These are phyloP conservation scores for Rhynchonema sp. DNA, from an alignment of 2,888 invertebrate genomes.

Conservation along the genomic window DNA sequence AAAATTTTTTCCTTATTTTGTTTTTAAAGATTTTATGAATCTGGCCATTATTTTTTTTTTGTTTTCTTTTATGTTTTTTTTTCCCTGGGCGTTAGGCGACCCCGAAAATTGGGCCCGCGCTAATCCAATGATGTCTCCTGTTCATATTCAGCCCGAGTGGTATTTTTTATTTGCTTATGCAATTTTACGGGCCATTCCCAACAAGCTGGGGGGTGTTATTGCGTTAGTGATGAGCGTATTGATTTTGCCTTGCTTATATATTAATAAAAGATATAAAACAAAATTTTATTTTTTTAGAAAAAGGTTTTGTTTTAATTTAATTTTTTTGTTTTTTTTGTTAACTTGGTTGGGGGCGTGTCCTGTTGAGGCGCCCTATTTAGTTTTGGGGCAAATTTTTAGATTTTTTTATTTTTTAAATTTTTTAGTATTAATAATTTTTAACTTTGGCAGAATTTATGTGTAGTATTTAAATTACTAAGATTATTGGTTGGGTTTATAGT, in stretches of 20 bases:
- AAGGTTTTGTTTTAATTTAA: too few species aligned
- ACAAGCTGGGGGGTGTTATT: constrained; percentile 55
- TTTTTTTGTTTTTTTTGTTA: not conserved
- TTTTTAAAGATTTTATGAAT: constrained; percentile 18
- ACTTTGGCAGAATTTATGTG: not conserved
- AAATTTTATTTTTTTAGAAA: constrained; percentile 16
- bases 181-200: constrained; percentile 56
- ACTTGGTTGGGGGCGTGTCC: not conserved
- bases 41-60: constrained; percentile 39
- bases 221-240: constrained; percentile 46
- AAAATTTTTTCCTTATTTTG: constrained; percentile 16
- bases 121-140: constrained; percentile 47
- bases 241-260: constrained; percentile 36
- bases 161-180: constrained; percentile 64
- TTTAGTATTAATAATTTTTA: not conserved
- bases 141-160: constrained; percentile 64
- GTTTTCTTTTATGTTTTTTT: constrained; percentile 38
- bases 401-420: not conserved
- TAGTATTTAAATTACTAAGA: not conserved
- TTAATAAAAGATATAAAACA: constrained; percentile 15
- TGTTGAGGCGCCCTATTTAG: not conserved
- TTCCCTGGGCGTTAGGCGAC: constrained; percentile 38
- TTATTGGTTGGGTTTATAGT: not conserved
- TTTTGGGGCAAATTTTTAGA: not conserved
- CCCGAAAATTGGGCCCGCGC: constrained; percentile 52